phyloP scores from a whole-genome alignment of 2,113 vertebrate species.

The Aspiorhynchus laticeps region DNA sequence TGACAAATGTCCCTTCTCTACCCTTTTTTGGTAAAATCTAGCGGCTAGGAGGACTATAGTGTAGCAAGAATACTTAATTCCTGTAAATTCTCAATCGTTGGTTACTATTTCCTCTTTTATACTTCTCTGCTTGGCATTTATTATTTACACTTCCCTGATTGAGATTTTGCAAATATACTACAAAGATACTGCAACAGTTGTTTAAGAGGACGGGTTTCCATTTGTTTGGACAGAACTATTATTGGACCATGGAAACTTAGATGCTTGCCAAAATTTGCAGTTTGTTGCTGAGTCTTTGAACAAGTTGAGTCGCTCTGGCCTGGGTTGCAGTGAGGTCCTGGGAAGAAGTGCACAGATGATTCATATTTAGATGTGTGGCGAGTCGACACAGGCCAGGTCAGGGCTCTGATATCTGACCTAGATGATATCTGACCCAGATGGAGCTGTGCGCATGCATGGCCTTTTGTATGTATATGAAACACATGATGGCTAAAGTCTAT shows the following conservation, averaged over 20 bases:
- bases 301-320: background rate
- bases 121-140: background rate
- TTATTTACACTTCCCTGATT: background rate
- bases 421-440: background rate
- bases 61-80: slow-evolving; percentile 34
- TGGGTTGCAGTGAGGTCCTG: slow-evolving; percentile 3
- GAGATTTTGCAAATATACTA: background rate
- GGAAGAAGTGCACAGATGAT: slow-evolving; percentile 45
- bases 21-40: background rate
- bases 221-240: background rate
- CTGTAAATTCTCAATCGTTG: slow-evolving; percentile 26
- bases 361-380: slow-evolving; percentile 51
- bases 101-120: slow-evolving; percentile 42
- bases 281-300: background rate
- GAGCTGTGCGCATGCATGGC: background rate
- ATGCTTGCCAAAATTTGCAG: background rate
- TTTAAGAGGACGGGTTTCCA: background rate
- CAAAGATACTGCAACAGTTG: background rate
- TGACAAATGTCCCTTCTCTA: background rate
- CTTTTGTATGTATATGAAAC: background rate
- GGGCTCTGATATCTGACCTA: background rate
- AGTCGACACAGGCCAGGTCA: slow-evolving; percentile 62
- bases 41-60: background rate
- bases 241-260: background rate
- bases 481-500: background rate